Percentiles rank a stretch among this genome's conserved stretches.
phyloP scores from a whole-genome alignment of 2,888 invertebrate species.

The Carabus problematicus region DNA sequence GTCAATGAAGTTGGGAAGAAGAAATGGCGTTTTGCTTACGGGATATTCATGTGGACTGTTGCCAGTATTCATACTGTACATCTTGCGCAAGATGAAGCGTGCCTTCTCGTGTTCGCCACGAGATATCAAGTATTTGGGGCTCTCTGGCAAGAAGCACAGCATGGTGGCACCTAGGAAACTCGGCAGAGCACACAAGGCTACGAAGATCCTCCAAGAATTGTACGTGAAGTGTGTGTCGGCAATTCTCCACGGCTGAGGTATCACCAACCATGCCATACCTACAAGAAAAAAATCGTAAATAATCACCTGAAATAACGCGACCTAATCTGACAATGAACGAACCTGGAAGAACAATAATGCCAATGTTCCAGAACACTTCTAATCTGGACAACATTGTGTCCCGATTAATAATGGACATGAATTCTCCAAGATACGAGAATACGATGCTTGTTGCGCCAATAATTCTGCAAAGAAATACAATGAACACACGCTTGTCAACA shows the following conservation, averaged over 20 bases:
- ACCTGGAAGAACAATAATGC: slow-evolving; percentile 67
- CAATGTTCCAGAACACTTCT: slow-evolving; percentile 69
- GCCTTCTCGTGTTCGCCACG: slow-evolving; percentile 63
- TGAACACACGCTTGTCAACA: no score
- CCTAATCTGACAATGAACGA: slow-evolving; percentile 46
- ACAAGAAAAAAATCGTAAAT: slow-evolving; percentile 2
- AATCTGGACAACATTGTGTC: slow-evolving; percentile 66
- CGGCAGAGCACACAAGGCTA: slow-evolving; percentile 67
- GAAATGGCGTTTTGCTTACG: slow-evolving; percentile 52
- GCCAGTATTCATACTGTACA: slow-evolving; percentile 65
- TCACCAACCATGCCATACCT: slow-evolving; percentile 47
- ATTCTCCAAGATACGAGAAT: slow-evolving; percentile 68
- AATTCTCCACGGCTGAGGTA: slow-evolving; percentile 44
- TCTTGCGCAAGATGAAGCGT: slow-evolving; percentile 62
- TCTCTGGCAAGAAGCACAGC: slow-evolving; percentile 65
- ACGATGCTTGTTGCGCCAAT: slow-evolving; percentile 68
- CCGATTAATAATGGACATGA: slow-evolving; percentile 63
- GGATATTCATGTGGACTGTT: slow-evolving; percentile 59
- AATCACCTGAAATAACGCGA: neutral
- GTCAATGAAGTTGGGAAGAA: neutral
- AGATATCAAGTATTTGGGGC: slow-evolving; percentile 64
- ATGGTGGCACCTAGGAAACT: slow-evolving; percentile 63
- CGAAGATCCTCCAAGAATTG: slow-evolving; percentile 71
- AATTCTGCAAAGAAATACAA: slow-evolving; percentile 56
- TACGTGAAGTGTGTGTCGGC: slow-evolving; percentile 51